These are phyloP conservation scores for Caenorhabditis virilis DNA, from an alignment of 2,888 invertebrate species.

Conservation along the genomic window DNA sequence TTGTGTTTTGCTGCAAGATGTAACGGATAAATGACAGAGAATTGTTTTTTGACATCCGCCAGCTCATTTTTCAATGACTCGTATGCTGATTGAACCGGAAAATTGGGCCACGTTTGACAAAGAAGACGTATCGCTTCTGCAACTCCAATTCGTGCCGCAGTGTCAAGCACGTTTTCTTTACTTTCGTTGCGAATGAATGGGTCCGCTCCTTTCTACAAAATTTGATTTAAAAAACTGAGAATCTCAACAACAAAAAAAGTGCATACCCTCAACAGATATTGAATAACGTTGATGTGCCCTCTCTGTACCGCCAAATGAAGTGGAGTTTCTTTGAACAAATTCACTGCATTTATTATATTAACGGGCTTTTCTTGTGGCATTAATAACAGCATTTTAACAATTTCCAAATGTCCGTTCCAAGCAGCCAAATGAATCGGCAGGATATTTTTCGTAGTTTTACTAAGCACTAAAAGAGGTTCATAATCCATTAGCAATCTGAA, in stretches of 20 bases:
- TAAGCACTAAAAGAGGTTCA: constrained; percentile 46
- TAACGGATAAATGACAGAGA: constrained; percentile 74
- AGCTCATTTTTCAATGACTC: constrained; percentile 37
- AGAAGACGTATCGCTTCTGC: constrained; percentile 43
- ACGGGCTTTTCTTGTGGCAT: constrained; percentile 16
- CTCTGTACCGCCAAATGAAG: constrained; percentile 80
- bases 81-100: constrained; percentile 41
- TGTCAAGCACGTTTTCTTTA: constrained; percentile 88
- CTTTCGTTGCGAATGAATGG: constrained; percentile 60
- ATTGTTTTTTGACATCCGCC: constrained; percentile 35
- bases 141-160: constrained; percentile 80
- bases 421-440: constrained; percentile 65
- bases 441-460: constrained; percentile 53
- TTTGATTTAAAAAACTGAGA: not conserved
- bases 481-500: constrained; percentile 47
- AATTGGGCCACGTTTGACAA: constrained; percentile 32
- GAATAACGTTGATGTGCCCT: constrained; percentile 77
- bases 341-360: constrained; percentile 39
- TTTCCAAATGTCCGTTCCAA: constrained; percentile 59
- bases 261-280: constrained; percentile 75
- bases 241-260: not conserved
- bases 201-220: constrained; percentile 57
- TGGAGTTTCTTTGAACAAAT: constrained; percentile 72
- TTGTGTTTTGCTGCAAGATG: constrained; percentile 81
- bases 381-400: constrained; percentile 44